These are phyloP conservation scores for Lasioglossum lativentre DNA, from an alignment of 2,888 invertebrate species.

Conservation along the genomic window DNA sequence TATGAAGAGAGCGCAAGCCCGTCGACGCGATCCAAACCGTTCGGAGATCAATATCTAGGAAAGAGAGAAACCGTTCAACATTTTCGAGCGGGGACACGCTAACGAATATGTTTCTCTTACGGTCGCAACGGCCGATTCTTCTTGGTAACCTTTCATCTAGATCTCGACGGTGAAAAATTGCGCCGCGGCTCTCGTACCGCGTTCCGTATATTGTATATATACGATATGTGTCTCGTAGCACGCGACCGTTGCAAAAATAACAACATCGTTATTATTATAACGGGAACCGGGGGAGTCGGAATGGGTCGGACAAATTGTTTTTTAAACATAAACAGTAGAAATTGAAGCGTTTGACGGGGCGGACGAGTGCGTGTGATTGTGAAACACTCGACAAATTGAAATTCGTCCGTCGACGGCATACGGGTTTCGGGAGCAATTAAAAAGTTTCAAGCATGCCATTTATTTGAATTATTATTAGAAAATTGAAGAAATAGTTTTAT, in stretches of 20 bases:
- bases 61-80: slow-evolving; percentile 15
- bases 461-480: neutral
- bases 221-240: slow-evolving; percentile 11
- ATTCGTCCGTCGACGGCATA: neutral
- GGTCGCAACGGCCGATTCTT: slow-evolving; percentile 36
- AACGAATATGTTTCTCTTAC: slow-evolving; percentile 43
- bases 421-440: neutral
- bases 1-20: slow-evolving; percentile 35
- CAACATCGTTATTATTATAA: slow-evolving; percentile 19
- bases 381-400: slow-evolving; percentile 4
- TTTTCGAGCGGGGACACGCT: slow-evolving; percentile 33
- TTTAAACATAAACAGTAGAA: neutral
- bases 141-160: slow-evolving; percentile 49
- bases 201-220: neutral
- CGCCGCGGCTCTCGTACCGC: neutral
- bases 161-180: slow-evolving; percentile 57
- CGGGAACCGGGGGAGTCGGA: too few species aligned
- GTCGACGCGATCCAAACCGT: slow-evolving; percentile 54
- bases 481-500: neutral
- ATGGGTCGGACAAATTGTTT: slow-evolving; percentile 9
- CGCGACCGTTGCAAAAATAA: slow-evolving; percentile 21
- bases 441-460: neutral
- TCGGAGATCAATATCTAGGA: slow-evolving; percentile 51
- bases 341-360: neutral
- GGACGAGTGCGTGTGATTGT: neutral